These are phyloP conservation scores for Liolophura sinensis DNA, from an alignment of 1,140 invertebrate species.

Conservation along the genomic window DNA sequence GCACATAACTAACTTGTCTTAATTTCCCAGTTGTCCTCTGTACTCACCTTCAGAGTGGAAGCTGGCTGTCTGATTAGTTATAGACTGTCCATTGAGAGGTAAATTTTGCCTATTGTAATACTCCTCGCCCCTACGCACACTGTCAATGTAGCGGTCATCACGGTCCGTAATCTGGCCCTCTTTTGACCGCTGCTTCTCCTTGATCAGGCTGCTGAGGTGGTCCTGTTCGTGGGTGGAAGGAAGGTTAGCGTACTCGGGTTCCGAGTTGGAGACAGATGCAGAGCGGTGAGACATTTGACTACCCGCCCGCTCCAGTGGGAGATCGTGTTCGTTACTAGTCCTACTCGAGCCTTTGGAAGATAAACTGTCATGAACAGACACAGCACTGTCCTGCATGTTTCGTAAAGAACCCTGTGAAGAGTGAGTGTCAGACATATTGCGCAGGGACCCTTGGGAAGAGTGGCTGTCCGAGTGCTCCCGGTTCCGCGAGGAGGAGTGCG, in stretches of 20 bases:
- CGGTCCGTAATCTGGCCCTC: too few species aligned
- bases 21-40: too few species aligned
- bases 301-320: constrained; percentile 25
- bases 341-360: constrained; percentile 42
- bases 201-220: too few species aligned
- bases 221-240: constrained; percentile 4
- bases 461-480: constrained; percentile 62
- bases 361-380: constrained; percentile 41
- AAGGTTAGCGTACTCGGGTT: constrained; percentile 2
- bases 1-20: too few species aligned
- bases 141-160: too few species aligned
- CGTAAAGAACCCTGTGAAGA: constrained; percentile 53
- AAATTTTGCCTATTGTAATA: too few species aligned
- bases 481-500: constrained; percentile 36
- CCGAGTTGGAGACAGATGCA: constrained; percentile 11
- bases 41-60: background rate
- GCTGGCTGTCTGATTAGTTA: background rate
- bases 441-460: constrained; percentile 58
- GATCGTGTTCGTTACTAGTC: constrained; percentile 18
- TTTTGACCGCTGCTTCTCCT: too few species aligned
- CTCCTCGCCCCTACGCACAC: too few species aligned
- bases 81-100: too few species aligned
- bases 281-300: constrained; percentile 34
- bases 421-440: constrained; percentile 54
- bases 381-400: constrained; percentile 42